These are phyloP conservation scores for Ecliptopera silaceata DNA, from an alignment of 2,888 invertebrate genomes.

Conservation along the genomic window DNA sequence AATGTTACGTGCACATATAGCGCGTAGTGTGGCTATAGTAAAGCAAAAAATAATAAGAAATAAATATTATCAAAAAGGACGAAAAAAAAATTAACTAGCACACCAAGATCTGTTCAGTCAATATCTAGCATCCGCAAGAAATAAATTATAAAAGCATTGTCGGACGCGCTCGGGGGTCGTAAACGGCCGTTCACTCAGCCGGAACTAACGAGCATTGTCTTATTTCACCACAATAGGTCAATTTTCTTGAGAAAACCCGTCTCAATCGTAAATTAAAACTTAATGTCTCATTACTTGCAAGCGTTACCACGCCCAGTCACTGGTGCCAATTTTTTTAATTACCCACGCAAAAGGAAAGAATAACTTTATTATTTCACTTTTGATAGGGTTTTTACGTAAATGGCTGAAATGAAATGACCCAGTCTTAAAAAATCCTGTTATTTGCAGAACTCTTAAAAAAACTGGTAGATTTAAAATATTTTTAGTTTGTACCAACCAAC, in stretches of 20 bases:
- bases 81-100: conserved; percentile 23
- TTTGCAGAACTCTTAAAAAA: conserved; percentile 14
- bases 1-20: too few relatives aligned
- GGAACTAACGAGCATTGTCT: conserved; percentile 80
- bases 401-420: conserved; percentile 11
- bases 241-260: conserved; percentile 75
- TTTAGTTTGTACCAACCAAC: too few relatives aligned
- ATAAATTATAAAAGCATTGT: conserved; percentile 78
- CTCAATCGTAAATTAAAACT: conserved; percentile 78
- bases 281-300: conserved; percentile 81
- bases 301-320: conserved; percentile 45
- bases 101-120: conserved; percentile 39
- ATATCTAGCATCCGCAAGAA: conserved; percentile 62
- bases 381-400: conserved; percentile 15
- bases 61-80: too few relatives aligned
- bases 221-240: conserved; percentile 78
- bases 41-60: too few relatives aligned
- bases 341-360: conserved; percentile 15
- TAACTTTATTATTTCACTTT: conserved; percentile 18
- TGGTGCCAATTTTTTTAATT: conserved; percentile 63
- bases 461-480: background rate
- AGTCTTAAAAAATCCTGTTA: conserved; percentile 7
- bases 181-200: conserved; percentile 66
- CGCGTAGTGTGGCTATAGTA: too few relatives aligned
- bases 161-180: conserved; percentile 53